Evolutionary conservation across 2,797 vertebrate genomes (phyloP).

Genomic region (Tragelaphus eurycerus): DNA sequence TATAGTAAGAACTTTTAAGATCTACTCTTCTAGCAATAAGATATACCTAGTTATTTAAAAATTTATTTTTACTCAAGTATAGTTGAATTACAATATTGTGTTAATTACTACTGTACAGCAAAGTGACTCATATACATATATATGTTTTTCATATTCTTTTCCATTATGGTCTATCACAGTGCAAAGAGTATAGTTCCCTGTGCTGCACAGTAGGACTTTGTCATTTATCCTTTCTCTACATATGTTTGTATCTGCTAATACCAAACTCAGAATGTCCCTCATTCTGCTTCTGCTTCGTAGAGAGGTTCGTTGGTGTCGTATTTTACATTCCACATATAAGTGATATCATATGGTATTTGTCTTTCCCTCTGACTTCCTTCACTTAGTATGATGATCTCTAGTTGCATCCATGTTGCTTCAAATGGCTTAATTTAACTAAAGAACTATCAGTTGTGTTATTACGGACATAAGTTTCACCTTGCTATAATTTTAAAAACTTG

Average conservation of each 20-base stretch:
- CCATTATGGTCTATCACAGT: background rate
- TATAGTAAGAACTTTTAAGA: background rate
- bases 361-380: background rate
- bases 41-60: background rate
- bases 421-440: background rate
- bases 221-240: background rate
- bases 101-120: background rate
- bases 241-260: background rate
- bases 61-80: background rate
- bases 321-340: background rate
- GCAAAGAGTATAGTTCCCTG: background rate
- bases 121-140: background rate
- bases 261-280: background rate
- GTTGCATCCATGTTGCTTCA: background rate
- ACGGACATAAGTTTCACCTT: background rate
- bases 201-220: background rate
- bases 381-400: background rate
- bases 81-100: background rate
- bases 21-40: background rate
- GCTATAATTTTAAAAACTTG: background rate
- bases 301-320: background rate
- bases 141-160: background rate
- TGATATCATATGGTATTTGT: background rate
- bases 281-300: background rate
- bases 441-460: background rate